Conservation (phyloP, 2,797 vertebrate genomes). For the Cynopterus sphinx region DNA sequence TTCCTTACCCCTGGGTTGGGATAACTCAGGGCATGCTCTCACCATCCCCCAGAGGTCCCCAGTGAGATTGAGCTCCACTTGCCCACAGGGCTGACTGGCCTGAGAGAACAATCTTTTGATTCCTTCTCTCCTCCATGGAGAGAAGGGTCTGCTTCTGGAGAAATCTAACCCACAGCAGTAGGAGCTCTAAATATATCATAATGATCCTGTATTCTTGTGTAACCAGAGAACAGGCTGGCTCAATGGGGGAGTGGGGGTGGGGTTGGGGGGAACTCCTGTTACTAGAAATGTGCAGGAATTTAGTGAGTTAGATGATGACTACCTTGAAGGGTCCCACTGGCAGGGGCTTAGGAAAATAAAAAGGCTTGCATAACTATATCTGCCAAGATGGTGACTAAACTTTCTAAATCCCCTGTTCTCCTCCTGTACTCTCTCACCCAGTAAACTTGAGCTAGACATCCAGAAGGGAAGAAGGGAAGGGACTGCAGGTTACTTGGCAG, state of each 20-base stretch:
- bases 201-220: neutral
- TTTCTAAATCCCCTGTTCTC: neutral
- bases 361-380: neutral
- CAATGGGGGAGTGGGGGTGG: neutral
- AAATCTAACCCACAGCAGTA: neutral
- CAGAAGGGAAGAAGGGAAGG: neutral
- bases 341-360: neutral
- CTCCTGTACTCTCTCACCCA: neutral
- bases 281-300: neutral
- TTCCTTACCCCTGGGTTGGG: neutral
- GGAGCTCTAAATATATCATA: neutral
- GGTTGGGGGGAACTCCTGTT: neutral
- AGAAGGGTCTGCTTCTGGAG: neutral
- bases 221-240: neutral
- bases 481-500: neutral
- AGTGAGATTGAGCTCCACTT: neutral
- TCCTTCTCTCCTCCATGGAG: neutral
- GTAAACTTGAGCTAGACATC: neutral
- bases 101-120: neutral
- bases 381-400: neutral
- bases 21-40: neutral
- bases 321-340: neutral
- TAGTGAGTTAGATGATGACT: neutral
- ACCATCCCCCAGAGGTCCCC: neutral
- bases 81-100: neutral